phyloP scores from a whole-genome alignment of 1,140 invertebrate genomes.

The Drosophila arizonae region DNA sequence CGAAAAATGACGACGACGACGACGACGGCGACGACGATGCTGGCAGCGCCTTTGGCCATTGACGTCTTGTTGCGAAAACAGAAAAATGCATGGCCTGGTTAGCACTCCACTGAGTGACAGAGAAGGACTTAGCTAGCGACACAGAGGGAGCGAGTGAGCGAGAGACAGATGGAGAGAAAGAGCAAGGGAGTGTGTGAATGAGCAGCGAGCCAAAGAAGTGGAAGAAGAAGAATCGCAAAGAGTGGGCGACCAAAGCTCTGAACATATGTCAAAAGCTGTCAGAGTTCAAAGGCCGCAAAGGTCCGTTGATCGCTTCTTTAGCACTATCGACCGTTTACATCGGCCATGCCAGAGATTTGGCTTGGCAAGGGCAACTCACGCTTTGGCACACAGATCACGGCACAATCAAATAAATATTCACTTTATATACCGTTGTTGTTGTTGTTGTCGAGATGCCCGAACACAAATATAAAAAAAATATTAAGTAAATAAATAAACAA shows the following conservation, averaged over 20 bases:
- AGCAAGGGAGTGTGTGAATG: slow-evolving; percentile 6
- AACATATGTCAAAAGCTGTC: slow-evolving; percentile 59
- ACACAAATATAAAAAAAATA: slow-evolving; percentile 13
- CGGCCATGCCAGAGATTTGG: background rate
- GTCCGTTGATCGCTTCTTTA: slow-evolving; percentile 41
- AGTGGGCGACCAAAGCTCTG: slow-evolving; percentile 36
- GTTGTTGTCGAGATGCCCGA: slow-evolving; percentile 12
- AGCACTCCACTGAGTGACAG: slow-evolving; percentile 16
- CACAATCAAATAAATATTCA: slow-evolving; percentile 13
- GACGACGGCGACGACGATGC: slow-evolving; percentile 40
- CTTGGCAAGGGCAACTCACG: slow-evolving; percentile 22
- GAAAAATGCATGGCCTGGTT: slow-evolving; percentile 75
- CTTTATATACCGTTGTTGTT: slow-evolving; percentile 28
- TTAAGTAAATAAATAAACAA: slow-evolving; percentile 3
- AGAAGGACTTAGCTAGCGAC: background rate
- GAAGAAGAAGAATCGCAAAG: slow-evolving; percentile 5
- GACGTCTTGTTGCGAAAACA: slow-evolving; percentile 62
- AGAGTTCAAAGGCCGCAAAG: slow-evolving; percentile 61
- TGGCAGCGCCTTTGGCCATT: slow-evolving; percentile 55
- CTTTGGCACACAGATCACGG: slow-evolving; percentile 12
- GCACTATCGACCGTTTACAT: slow-evolving; percentile 23
- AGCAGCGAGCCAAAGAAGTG: slow-evolving; percentile 7
- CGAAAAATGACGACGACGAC: slow-evolving; percentile 67
- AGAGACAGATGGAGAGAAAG: background rate
- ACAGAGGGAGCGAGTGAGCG: slow-evolving; percentile 8